Base-by-base conservation (phyloP, 2,113 vertebrate genomes). In the Calyptommatus sinebrachiatus region DNA sequence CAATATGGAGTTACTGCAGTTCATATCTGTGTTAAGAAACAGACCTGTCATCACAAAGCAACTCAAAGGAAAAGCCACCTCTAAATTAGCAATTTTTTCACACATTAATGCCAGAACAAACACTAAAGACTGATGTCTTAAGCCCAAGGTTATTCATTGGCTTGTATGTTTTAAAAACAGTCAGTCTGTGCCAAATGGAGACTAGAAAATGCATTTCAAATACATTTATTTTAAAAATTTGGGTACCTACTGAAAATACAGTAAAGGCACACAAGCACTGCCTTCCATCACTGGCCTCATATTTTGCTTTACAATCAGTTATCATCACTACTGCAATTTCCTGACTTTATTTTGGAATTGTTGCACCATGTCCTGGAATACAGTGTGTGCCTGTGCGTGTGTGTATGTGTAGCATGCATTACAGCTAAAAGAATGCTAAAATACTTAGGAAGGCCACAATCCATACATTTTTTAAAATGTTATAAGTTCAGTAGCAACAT, bases 11-110 rank as follows among this genome's bases (percentile, higher is more conserved):
- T 95, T 94, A 95, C 91, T 92, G 93, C 92, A 92, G 93, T 88
- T 96, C 95, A 93, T 72, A 96, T 95, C 95, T 95, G 93, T 92
- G 92, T 96, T 85, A 87, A 96, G 94, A 96, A 94, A 96, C 93
- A 96, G 88, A 94, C 92, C 94, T 91, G 94, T 96, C 95, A 95
- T 90, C 92, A 94, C 88, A 92, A 88, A 88, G 88, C 89, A 90
- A 90, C 79, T 89, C 0, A 0, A 84, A 90, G 90, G 62, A 88
- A 84, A 88, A 86, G 83, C 83, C 0, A 31, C 82, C 75, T 88
- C 85, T 79, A 80, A 48, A 9, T 73, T 70, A 85, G 81, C 61
- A 84, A 86, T 2, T 28, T 11, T 85, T 84, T 73, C 57, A 2
- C 4, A 88, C 62, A 67, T 63, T 65, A 41, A 46, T 45, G 81